Conservation (phyloP, 1,140 invertebrate genomes). For the Tribolium castaneum region DNA sequence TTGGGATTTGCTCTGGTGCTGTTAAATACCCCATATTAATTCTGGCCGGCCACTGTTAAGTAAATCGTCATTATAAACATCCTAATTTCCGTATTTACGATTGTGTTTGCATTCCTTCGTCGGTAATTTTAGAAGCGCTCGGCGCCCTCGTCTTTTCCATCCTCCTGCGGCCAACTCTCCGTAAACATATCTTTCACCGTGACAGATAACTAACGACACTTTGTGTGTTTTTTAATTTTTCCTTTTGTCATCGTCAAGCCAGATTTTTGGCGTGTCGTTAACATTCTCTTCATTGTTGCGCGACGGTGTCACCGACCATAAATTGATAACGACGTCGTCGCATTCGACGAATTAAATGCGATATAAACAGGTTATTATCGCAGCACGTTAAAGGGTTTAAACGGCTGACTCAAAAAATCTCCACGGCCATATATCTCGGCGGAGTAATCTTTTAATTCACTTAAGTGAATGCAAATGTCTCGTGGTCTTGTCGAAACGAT, state of each 20-base stretch:
- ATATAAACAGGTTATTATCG: conserved; percentile 20
- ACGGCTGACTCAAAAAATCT: conserved; percentile 43
- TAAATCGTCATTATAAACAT: conserved; percentile 12
- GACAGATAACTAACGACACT: conserved; percentile 43
- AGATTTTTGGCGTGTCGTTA: conserved; percentile 7
- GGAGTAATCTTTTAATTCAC: conserved; percentile 53
- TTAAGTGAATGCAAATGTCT: conserved; percentile 54
- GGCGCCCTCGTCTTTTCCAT: not conserved
- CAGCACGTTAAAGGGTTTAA: not conserved
- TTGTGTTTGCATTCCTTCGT: conserved; percentile 23
- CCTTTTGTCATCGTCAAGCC: not conserved
- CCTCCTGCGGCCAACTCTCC: conserved; percentile 19
- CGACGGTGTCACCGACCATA: not conserved
- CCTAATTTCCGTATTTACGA: conserved; percentile 23
- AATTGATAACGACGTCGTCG: conserved; percentile 1
- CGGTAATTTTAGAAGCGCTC: conserved; percentile 10
- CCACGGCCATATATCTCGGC: conserved; percentile 43
- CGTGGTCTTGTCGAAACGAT: conserved; percentile 49
- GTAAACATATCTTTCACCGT: conserved; percentile 38
- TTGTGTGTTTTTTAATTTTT: conserved; percentile 31
- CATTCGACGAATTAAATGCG: conserved; percentile 7
- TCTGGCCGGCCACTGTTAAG: not conserved
- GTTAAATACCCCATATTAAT: not conserved
- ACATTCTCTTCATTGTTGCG: conserved; percentile 16
- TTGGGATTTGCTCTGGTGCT: too few relatives aligned